A percentile compares a stretch with the other conserved stretches of the same genome.
Evolutionary conservation across 2,888 invertebrate species (phyloP).

Genomic region (Nineta flava): DNA sequence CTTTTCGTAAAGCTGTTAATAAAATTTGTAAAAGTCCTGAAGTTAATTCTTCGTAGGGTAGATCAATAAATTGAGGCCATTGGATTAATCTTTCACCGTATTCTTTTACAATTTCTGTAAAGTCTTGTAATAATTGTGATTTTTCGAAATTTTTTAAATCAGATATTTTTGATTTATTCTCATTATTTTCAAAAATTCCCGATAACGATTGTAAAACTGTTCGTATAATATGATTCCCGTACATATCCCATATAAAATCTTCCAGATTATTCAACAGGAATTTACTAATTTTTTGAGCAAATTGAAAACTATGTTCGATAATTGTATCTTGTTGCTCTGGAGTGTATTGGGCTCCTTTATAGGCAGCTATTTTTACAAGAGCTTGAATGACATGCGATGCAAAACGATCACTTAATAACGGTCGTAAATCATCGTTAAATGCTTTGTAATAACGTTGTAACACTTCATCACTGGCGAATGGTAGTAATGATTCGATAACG

Average conservation of each 20-base stretch:
- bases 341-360: conserved; percentile 10
- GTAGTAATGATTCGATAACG: conserved; percentile 58
- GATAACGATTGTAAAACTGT: conserved; percentile 53
- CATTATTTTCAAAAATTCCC: conserved; percentile 36
- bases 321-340: conserved; percentile 28
- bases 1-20: conserved; percentile 40
- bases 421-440: conserved; percentile 48
- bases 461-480: conserved; percentile 43
- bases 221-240: conserved; percentile 61
- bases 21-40: conserved; percentile 56
- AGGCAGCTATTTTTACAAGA: conserved; percentile 28
- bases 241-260: conserved; percentile 63
- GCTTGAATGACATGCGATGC: conserved; percentile 68
- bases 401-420: conserved; percentile 56
- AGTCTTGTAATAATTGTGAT: conserved; percentile 29
- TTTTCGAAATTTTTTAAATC: background rate
- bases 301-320: conserved; percentile 39
- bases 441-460: conserved; percentile 45
- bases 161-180: background rate
- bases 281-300: conserved; percentile 53
- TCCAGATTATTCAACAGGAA: conserved; percentile 72
- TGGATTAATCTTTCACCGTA: conserved; percentile 42
- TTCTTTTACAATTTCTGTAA: conserved; percentile 43
- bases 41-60: conserved; percentile 50
- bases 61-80: conserved; percentile 66